Evolutionary conservation across 2,797 vertebrate genomes (phyloP).

Genomic region (Florisuga fusca): DNA sequence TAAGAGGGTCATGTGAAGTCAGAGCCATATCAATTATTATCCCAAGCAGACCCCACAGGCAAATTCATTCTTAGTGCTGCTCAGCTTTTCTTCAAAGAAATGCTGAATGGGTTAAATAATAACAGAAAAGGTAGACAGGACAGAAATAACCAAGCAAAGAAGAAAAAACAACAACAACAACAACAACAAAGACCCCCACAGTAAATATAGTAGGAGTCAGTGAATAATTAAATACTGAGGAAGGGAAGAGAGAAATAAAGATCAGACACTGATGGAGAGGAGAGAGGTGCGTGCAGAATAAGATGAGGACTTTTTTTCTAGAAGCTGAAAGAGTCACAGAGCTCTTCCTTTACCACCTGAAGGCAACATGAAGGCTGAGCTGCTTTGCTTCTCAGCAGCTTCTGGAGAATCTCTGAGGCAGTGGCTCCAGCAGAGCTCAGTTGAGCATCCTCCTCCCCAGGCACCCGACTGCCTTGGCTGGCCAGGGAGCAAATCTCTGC

Average conservation of each 20-base stretch:
- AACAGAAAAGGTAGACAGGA: neutral
- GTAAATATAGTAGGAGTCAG: neutral
- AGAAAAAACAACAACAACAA: too few relatives aligned
- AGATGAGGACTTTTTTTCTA: neutral
- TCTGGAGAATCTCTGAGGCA: neutral
- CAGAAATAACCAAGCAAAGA: neutral
- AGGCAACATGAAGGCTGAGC: neutral
- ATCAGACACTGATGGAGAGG: neutral
- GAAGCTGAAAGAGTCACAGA: neutral
- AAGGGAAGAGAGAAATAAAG: neutral
- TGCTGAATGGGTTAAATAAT: neutral
- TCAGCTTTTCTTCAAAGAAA: neutral
- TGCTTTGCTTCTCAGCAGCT: rapidly evolving
- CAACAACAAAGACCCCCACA: neutral
- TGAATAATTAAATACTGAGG: neutral
- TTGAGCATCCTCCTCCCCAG: rapidly evolving
- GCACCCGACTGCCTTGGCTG: neutral
- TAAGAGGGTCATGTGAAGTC: neutral
- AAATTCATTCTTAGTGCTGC: neutral
- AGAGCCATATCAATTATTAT: neutral
- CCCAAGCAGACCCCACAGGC: neutral
- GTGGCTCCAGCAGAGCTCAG: neutral
- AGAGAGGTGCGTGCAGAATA: neutral
- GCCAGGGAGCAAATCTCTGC: rapidly evolving
- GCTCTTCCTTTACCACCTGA: neutral